These are phyloP conservation scores for Limanda limanda DNA, from an alignment of 2,113 vertebrate species.

Conservation along the genomic window DNA sequence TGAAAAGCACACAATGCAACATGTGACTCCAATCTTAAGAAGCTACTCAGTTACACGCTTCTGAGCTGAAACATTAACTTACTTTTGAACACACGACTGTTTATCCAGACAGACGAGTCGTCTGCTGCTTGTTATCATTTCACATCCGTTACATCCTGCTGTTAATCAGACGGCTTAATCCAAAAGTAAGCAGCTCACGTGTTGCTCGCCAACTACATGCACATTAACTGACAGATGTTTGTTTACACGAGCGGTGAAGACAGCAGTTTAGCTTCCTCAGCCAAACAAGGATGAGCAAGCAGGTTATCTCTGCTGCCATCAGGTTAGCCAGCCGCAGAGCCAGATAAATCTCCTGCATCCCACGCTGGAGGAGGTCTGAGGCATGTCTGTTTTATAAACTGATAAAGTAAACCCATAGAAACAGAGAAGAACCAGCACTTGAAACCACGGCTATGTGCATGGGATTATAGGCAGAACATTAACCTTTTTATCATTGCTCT, in stretches of 20 bases:
- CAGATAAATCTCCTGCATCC: conserved; percentile 61
- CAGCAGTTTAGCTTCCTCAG: conserved; percentile 47
- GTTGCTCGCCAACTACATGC: conserved; percentile 31
- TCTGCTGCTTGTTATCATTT: conserved; percentile 20
- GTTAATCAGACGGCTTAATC: conserved; percentile 21
- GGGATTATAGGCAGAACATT: not conserved
- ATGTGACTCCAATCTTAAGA: not conserved
- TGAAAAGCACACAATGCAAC: too few species aligned
- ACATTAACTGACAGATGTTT: conserved; percentile 56
- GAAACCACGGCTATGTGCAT: not conserved
- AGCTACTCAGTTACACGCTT: not conserved
- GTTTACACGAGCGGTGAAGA: conserved; percentile 59
- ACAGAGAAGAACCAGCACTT: not conserved
- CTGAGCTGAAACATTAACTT: not conserved
- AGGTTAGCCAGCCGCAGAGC: conserved; percentile 69
- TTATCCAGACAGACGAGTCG: not conserved
- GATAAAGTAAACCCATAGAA: conserved; percentile 3
- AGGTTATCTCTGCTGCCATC: conserved; percentile 75
- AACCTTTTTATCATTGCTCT: not conserved
- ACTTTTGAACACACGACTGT: not conserved
- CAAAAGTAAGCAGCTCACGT: conserved; percentile 14
- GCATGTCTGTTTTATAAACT: conserved; percentile 64
- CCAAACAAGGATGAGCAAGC: conserved; percentile 63
- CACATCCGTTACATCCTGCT: not conserved
- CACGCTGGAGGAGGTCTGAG: conserved; percentile 60